These are phyloP conservation scores for Poecilus cupreus DNA, from an alignment of 2,888 invertebrate genomes.

Conservation along the genomic window DNA sequence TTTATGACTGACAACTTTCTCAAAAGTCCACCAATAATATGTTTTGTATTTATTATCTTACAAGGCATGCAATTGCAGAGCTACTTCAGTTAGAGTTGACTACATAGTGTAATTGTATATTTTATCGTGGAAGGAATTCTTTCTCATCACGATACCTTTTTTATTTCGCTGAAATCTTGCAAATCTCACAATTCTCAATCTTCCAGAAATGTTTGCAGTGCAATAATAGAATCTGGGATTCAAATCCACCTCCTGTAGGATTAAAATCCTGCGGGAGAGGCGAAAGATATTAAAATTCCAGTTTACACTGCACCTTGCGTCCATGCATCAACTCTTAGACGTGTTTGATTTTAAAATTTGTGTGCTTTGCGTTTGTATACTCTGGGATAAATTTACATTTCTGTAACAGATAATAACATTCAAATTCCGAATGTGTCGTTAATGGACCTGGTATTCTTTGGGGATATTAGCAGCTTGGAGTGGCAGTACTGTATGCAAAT, in stretches of 20 bases:
- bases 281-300: conserved; percentile 7
- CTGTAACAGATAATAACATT: background rate
- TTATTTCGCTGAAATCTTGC: background rate
- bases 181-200: background rate
- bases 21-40: too few species aligned
- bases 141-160: background rate
- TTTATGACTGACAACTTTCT: too few species aligned
- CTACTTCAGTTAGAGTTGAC: too few species aligned
- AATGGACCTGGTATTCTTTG: conserved; percentile 3
- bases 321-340: background rate
- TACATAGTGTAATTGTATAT: too few species aligned
- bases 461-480: background rate
- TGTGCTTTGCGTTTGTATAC: background rate
- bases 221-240: conserved; percentile 22
- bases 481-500: conserved; percentile 6
- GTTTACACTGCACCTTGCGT: conserved; percentile 4
- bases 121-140: too few species aligned
- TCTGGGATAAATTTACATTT: conserved; percentile 4
- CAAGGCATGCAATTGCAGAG: too few species aligned
- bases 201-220: background rate
- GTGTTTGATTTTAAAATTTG: conserved; percentile 27
- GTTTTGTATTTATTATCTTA: too few species aligned
- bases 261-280: background rate
- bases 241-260: background rate
- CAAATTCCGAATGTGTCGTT: background rate